Evolutionary conservation across 2,797 vertebrate species (phyloP).

Genomic region (Parauchenoglanis punctatus): DNA sequence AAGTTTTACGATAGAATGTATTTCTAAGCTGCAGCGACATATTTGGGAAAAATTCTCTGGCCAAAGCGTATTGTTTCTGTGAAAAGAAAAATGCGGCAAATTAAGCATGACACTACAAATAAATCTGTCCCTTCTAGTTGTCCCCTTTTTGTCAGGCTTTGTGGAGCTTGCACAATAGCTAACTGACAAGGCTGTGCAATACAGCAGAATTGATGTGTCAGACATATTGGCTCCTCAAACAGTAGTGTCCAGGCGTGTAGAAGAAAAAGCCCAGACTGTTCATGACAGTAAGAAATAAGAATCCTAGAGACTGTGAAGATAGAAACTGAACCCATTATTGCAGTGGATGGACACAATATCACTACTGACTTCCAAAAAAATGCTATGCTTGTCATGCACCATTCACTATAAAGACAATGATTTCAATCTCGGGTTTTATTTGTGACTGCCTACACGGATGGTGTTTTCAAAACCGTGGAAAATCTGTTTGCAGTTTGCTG

Average conservation of each 20-base stretch:
- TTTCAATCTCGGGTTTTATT: conserved; percentile 11
- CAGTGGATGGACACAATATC: conserved; percentile 12
- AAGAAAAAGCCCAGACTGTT: conserved; percentile 9
- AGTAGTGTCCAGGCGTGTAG: conserved; percentile 15
- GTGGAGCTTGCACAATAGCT: conserved; percentile 21
- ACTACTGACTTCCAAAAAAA: conserved; percentile 8
- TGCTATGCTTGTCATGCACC: conserved; percentile 6
- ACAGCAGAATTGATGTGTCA: conserved; percentile 37
- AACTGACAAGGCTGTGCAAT: conserved; percentile 30
- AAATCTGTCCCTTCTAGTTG: conserved; percentile 31
- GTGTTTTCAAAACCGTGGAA: not conserved
- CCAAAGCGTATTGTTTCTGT: conserved; percentile 21
- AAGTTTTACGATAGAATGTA: conserved; percentile 12
- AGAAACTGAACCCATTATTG: conserved; percentile 25
- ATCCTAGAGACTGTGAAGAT: not conserved
- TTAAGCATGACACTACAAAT: conserved; percentile 32
- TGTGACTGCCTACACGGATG: conserved; percentile 6
- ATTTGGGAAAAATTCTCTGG: not conserved
- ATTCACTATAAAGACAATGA: conserved; percentile 23
- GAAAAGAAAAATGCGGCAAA: conserved; percentile 16
- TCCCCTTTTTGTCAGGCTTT: conserved; percentile 29
- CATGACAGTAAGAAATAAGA: conserved; percentile 26
- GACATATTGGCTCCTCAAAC: conserved; percentile 32
- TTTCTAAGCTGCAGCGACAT: not conserved
- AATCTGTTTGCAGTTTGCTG: conserved; percentile 4